Evolutionary conservation across 2,888 invertebrate genomes (phyloP), one percentile per base, ranked within the genome.

Genomic region (Limnephilus lunatus): DNA sequence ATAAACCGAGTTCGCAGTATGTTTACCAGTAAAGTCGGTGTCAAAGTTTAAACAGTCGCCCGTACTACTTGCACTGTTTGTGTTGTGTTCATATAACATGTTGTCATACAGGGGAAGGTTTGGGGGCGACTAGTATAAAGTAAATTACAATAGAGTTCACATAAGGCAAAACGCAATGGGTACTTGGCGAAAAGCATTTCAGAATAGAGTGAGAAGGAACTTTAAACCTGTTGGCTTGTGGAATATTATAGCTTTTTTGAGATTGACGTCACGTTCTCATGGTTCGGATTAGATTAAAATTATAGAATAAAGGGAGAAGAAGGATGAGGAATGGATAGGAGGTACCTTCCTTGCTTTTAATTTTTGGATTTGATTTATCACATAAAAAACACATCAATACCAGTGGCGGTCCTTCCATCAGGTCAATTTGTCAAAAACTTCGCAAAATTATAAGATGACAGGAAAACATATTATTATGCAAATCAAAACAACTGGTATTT

Each of bases 1-100:
- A 86, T 86, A 86, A 48, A 86, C 85, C n/a, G 48, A 48, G 44
- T n/a, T 86, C 39, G 30, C 44, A 86, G 30, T 86, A 48, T 30
- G 86, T 86, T 86, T n/a, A 85, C 85, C 39, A 39, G 39, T 44
- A 44, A 86, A 86, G 25, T 30, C 68, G 68, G 68, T n/a, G 68
- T 68, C 68, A 68, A 68, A 68, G 68, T 68, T 68, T 68, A 68
- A 68, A 68, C 68, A 68, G 68, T 25, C 68, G 25, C 68, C n/a
- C 25, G 68, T 25, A 25, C 68, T 9, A 25, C 68, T n/a, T 68
- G 68, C 25, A 25, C 68, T 68, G 68, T 68, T 7, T 68, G 68
- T 68, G 68, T 25, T 9, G 68, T 25, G 25, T 68, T 68, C 68
- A 68, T 25, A 68, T 68, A 68, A 9, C n/a, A 68, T 68, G 9